Evolutionary conservation across 2,797 vertebrate genomes (phyloP).

Genomic region (Sparus aurata): DNA sequence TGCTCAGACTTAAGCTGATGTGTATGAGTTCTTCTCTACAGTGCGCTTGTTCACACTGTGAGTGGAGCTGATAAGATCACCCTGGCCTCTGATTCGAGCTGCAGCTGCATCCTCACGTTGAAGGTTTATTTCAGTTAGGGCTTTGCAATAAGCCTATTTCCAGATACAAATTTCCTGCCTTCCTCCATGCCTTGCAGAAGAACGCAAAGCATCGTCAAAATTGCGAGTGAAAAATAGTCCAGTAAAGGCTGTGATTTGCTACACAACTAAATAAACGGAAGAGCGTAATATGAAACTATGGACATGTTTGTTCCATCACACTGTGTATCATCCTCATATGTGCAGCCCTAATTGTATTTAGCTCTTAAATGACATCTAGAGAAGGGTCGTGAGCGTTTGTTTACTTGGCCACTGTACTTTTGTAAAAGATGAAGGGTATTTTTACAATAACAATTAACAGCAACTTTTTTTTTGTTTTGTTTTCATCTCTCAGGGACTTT

Average conservation of each 20-base stretch:
- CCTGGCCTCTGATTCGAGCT: not conserved
- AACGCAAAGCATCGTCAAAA: too few relatives aligned
- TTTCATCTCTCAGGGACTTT: not conserved
- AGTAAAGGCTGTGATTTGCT: too few relatives aligned
- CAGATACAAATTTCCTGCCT: too few relatives aligned
- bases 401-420: not conserved
- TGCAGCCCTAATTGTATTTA: not conserved
- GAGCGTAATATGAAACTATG: too few relatives aligned
- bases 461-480: not conserved
- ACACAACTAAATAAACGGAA: too few relatives aligned
- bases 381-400: not conserved
- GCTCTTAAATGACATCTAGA: not conserved
- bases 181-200: too few relatives aligned
- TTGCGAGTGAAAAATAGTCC: too few relatives aligned
- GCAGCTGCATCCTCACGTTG: not conserved
- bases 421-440: not conserved
- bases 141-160: too few relatives aligned
- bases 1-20: not conserved
- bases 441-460: not conserved
- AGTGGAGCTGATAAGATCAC: not conserved
- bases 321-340: too few relatives aligned
- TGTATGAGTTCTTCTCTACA: constrained; percentile 5
- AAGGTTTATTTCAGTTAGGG: not conserved
- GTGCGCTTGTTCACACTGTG: not conserved
- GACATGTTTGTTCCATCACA: too few relatives aligned